Evolutionary conservation across 2,113 vertebrate genomes (phyloP), one percentile per base, ranked within the genome.

Genomic region (Albula glossodonta): DNA sequence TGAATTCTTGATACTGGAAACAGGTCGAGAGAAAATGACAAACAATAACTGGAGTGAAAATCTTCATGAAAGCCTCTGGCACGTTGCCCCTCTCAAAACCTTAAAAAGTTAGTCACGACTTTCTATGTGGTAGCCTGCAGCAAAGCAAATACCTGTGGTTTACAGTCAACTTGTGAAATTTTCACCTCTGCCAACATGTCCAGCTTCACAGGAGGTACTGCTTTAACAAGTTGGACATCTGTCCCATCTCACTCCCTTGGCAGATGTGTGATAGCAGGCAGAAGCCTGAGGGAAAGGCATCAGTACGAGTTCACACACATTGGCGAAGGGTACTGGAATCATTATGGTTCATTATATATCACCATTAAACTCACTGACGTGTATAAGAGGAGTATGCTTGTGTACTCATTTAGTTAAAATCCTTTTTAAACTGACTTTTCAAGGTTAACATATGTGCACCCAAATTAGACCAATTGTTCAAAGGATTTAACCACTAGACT

Each of bases 81-180:
- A 74, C 5, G n/a, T 74, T 31, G n/a, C 70, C 70, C 8, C 9
- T 10, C 8, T 31, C n/a, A 25, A 31, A 25, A 25, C 53, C 6
- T 56, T 56, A 56, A 56, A 56, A 6, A 56, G 53, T 12, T 0
- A 56, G 53, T 56, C 53, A 56, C 2, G 6, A 56, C 53, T 56
- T 56, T 56, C 12, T 41, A 41, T 41, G 31, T 41, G 31, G 12
- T 19, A 77, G 70, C 5, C 70, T 19, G 60, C 60, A 77, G 70
- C 17, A 5, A 19, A 19, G 70, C 50, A 50, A 79, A 80, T 80
- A 80, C 48, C 78, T 51, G 78, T 80, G 78, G 78, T 80, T 80
- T 22, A 80, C 78, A 80, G 50, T 80, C 9, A 13, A 9, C 78
- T 80, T 15, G 11, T 80, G 78, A 51, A 80, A 80, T 49, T 41